These are phyloP conservation scores for Otocyon megalotis DNA, from an alignment of 2,113 vertebrate genomes.

Conservation along the genomic window DNA sequence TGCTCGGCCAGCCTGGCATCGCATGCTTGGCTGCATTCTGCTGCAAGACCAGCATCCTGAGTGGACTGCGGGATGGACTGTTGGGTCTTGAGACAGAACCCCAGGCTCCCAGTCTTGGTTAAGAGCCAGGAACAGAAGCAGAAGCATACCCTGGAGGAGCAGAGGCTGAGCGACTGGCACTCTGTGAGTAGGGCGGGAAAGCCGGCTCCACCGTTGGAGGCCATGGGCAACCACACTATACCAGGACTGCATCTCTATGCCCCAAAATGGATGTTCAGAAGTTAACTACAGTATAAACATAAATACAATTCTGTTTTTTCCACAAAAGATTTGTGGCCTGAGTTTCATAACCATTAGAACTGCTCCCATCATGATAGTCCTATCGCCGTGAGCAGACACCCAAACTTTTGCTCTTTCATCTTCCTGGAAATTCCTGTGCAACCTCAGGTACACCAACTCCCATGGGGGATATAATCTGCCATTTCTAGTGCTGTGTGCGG, in stretches of 20 bases:
- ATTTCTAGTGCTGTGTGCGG: rapidly evolving
- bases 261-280: rapidly evolving
- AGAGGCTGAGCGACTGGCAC: rapidly evolving
- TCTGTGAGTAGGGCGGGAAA: rapidly evolving
- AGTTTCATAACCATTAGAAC: not conserved
- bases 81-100: too few relatives aligned
- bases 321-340: not conserved
- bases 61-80: rapidly evolving
- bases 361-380: rapidly evolving
- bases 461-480: rapidly evolving
- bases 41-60: rapidly evolving
- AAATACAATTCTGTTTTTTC: not conserved
- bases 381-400: rapidly evolving
- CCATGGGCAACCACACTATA: rapidly evolving
- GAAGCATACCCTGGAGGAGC: rapidly evolving
- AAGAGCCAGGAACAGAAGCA: not conserved
- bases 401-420: not conserved
- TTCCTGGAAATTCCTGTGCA: rapidly evolving
- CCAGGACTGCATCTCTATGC: rapidly evolving
- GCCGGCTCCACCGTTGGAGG: rapidly evolving
- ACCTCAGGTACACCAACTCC: rapidly evolving
- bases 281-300: not conserved
- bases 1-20: not conserved
- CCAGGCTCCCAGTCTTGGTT: rapidly evolving
- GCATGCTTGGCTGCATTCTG: not conserved